Evolutionary conservation across 2,113 vertebrate genomes (phyloP).

Genomic region (Cairina moschata): DNA sequence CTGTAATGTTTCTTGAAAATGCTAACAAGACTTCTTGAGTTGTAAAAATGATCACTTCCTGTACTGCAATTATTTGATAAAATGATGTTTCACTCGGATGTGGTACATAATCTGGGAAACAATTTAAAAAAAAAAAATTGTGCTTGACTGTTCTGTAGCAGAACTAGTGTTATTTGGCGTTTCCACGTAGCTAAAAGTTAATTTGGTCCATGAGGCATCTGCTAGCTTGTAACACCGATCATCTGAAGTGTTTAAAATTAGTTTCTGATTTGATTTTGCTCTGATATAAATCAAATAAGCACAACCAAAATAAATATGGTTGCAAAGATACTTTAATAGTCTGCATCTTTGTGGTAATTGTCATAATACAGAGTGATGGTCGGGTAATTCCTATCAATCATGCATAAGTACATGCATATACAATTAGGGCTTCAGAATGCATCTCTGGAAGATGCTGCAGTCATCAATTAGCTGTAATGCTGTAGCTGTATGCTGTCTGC

Average conservation of each 20-base stretch:
- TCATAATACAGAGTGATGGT: not conserved
- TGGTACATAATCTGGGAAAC: not conserved
- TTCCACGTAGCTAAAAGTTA: not conserved
- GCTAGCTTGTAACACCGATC: not conserved
- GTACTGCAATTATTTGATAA: not conserved
- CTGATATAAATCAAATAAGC: not conserved
- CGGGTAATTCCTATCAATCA: not conserved
- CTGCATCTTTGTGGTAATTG: fast-evolving
- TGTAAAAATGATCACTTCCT: not conserved
- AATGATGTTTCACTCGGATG: not conserved
- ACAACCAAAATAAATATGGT: not conserved
- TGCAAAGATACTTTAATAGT: not conserved
- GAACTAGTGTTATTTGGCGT: not conserved
- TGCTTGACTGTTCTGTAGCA: not conserved
- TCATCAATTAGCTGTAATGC: not conserved
- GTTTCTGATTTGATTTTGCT: not conserved
- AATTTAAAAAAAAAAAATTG: too few species aligned
- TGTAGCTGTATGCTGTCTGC: not conserved
- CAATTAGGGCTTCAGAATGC: not conserved
- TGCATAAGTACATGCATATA: too few species aligned
- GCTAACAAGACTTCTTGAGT: not conserved
- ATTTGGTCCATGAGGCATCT: not conserved
- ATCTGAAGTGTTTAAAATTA: not conserved
- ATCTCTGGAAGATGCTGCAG: not conserved
- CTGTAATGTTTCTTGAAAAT: not conserved